Conservation (phyloP, 2,888 invertebrate species). For the Hedya salicella region DNA sequence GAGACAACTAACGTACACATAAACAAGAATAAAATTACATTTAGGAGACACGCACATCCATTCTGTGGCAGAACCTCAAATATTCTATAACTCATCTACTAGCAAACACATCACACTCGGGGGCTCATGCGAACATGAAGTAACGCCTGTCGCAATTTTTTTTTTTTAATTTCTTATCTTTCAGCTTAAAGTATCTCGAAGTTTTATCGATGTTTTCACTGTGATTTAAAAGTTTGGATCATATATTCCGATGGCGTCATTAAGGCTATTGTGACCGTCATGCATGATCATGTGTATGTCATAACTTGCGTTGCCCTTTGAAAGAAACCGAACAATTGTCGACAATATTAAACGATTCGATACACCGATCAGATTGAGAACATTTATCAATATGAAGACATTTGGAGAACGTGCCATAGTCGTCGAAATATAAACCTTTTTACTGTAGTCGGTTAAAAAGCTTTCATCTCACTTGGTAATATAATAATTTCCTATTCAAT, state of each 20-base stretch:
- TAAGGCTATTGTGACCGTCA: slow-evolving; percentile 17
- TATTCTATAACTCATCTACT: no score
- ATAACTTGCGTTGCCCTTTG: slow-evolving; percentile 6
- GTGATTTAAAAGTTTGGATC: neutral
- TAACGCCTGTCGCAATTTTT: no score
- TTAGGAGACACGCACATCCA: no score
- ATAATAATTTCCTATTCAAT: slow-evolving; percentile 11
- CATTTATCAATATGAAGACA: slow-evolving; percentile 22
- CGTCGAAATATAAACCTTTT: neutral
- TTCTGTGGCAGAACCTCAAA: no score
- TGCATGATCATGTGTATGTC: slow-evolving; percentile 18
- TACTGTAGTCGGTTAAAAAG: neutral
- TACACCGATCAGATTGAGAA: slow-evolving; percentile 13
- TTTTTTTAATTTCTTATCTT: no score
- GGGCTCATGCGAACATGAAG: no score
- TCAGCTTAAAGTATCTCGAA: no score
- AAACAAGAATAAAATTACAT: no score
- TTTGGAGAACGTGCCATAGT: neutral
- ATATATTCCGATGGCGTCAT: slow-evolving; percentile 8
- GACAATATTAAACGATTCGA: slow-evolving; percentile 24
- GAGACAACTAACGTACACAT: no score
- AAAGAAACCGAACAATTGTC: slow-evolving; percentile 15
- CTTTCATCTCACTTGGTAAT: neutral
- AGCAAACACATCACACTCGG: no score
- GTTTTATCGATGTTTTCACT: no score